Evolutionary conservation across 1,140 invertebrate species (phyloP), one percentile per base, ranked within the genome.

Genomic region (Belonocnema kinseyi): DNA sequence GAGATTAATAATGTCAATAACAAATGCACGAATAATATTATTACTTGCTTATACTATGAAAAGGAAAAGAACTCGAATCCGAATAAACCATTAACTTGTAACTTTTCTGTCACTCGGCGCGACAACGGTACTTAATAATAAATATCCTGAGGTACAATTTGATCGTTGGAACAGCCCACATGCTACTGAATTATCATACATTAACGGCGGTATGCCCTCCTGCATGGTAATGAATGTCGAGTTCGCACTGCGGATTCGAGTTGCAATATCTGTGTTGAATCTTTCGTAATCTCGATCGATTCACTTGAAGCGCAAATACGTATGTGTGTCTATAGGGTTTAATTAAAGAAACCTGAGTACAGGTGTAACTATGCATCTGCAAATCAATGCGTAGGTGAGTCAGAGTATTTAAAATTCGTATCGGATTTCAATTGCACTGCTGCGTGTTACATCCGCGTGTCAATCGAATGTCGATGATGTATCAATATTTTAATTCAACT

Each of bases 111-210:
- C 61, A 66, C 61, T 66, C n/a, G 61, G n/a, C 61, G 61, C 21
- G 61, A 66, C 61, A 66, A 66, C 61, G 61, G 61, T 66, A 66
- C 61, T 66, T 66, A 66, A 66, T 66, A 66, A 40, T 66, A 40
- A 66, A 66, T 66, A 66, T 66, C 58, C 33, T 13, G 40, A 16
- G 53, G 53, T 54, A 54, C n/a, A 54, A 54, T 54, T 54, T 17
- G 53, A 66, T 16, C 21, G 13, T 6, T 66, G 33, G 58, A n/a
- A 33, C 61, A 40, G 26, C 61, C 61, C 61, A 66, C 61, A 66
- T 40, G 26, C 40, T 66, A n/a, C 40, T 46, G 61, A 66, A 66
- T 66, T 66, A 66, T 66, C 61, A 66, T 66, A 66, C 40, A 46
- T 66, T 66, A 66, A 66, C 61, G 61, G 33, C 61, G 61, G 61